phyloP scores from a whole-genome alignment of 2,888 invertebrate genomes.

The Mactromeris polynyma region DNA sequence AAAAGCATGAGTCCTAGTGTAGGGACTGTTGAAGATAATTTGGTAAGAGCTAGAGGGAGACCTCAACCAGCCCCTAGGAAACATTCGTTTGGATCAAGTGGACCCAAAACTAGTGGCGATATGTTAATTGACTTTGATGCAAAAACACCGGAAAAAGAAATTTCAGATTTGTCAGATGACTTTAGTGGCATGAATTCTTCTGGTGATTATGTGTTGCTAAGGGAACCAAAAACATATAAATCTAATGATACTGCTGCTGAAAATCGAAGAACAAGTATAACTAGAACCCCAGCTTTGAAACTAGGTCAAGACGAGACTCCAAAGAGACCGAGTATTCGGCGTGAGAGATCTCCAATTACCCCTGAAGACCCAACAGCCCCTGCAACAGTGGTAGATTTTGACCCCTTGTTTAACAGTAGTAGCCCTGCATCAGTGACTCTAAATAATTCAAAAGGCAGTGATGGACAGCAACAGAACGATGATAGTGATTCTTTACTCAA shows the following conservation, averaged over 20 bases:
- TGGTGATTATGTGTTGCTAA: conserved; percentile 62
- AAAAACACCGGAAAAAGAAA: conserved; percentile 25
- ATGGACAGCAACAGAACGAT: conserved; percentile 6
- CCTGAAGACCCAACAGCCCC: conserved; percentile 50
- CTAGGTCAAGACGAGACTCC: conserved; percentile 63
- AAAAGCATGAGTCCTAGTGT: conserved; percentile 53
- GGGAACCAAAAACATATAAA: conserved; percentile 34
- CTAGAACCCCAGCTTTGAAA: conserved; percentile 74
- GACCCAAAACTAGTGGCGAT: conserved; percentile 35
- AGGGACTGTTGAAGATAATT: conserved; percentile 37
- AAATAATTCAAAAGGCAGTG: conserved; percentile 13
- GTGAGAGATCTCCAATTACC: conserved; percentile 63
- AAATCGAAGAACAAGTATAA: conserved; percentile 62
- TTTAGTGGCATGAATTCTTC: conserved; percentile 43
- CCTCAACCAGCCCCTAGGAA: conserved; percentile 53
- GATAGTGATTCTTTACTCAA: conserved; percentile 66
- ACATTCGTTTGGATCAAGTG: conserved; percentile 41
- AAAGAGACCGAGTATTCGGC: conserved; percentile 67
- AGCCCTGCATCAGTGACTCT: conserved; percentile 1
- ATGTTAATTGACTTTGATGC: conserved; percentile 57
- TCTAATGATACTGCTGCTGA: background rate
- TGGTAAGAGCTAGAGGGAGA: conserved; percentile 42
- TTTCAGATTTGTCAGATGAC: conserved; percentile 41
- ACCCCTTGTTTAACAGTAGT: conserved; percentile 52
- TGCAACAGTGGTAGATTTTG: conserved; percentile 61